These are phyloP conservation scores for Phortica variegata DNA, from an alignment of 1,140 invertebrate genomes.

Conservation along the genomic window DNA sequence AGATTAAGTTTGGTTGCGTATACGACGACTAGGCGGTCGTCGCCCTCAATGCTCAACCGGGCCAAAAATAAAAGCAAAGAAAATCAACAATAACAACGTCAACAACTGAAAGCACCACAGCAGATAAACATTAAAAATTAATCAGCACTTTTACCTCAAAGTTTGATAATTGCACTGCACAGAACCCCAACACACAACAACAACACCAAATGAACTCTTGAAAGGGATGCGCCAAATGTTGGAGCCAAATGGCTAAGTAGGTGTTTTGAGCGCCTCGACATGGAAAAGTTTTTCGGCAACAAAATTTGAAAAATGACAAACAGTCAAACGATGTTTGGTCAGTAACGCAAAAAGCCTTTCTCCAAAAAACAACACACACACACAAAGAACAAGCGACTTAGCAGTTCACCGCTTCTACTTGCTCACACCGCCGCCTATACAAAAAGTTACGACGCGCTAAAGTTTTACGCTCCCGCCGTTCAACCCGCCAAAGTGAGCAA, in stretches of 20 bases:
- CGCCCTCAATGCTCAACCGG: too few relatives aligned
- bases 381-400: too few relatives aligned
- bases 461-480: background rate
- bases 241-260: slow-evolving; percentile 6
- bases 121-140: slow-evolving; percentile 54
- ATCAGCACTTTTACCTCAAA: slow-evolving; percentile 47
- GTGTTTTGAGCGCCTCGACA: slow-evolving; percentile 10
- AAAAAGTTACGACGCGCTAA: slow-evolving; percentile 2
- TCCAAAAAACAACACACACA: too few relatives aligned
- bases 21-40: too few relatives aligned
- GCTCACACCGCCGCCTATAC: too few relatives aligned
- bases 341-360: too few relatives aligned
- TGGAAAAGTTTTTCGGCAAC: slow-evolving; percentile 16
- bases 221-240: slow-evolving; percentile 19
- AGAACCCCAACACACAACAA: slow-evolving; percentile 20
- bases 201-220: background rate
- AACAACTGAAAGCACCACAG: too few relatives aligned
- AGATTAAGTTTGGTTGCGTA: too few relatives aligned
- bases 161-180: slow-evolving; percentile 40
- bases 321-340: too few relatives aligned
- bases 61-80: background rate
- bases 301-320: slow-evolving; percentile 19
- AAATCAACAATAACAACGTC: too few relatives aligned
- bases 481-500: background rate
- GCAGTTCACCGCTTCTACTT: too few relatives aligned